phyloP scores from a whole-genome alignment of 2,113 vertebrate species.

The Cyrtonyx montezumae region DNA sequence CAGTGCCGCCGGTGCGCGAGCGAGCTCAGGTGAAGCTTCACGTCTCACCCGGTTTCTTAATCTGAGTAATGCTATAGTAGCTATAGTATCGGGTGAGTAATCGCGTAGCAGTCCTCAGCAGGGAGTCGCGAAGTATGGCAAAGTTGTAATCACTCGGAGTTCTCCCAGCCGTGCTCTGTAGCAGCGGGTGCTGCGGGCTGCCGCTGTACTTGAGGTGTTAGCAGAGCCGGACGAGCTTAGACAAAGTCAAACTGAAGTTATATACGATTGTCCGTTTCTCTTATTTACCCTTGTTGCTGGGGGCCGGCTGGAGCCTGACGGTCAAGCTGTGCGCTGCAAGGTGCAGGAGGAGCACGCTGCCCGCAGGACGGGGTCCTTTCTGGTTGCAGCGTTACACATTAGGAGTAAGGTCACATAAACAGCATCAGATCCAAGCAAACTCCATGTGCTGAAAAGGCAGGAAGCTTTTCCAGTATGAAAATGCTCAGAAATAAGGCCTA shows the following conservation, averaged over 20 bases:
- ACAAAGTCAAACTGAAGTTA: not conserved
- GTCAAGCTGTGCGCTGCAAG: not conserved
- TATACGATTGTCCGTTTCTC: not conserved
- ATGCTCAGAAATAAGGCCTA: not conserved
- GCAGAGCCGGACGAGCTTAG: not conserved
- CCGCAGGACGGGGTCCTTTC: not conserved
- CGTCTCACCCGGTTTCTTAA: not conserved
- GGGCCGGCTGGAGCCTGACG: not conserved
- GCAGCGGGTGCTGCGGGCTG: not conserved
- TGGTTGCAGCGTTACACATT: not conserved
- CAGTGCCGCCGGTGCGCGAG: too few species aligned
- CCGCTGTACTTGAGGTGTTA: not conserved
- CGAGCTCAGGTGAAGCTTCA: not conserved
- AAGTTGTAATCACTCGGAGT: not conserved
- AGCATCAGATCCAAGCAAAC: not conserved
- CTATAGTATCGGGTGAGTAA: not conserved
- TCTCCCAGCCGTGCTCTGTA: not conserved
- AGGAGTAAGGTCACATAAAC: not conserved
- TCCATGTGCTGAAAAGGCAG: not conserved
- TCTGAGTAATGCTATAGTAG: not conserved
- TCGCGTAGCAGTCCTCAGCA: not conserved
- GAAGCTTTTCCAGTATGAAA: not conserved
- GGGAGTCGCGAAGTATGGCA: not conserved
- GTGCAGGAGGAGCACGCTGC: not conserved
- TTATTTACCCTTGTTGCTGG: not conserved